Base-by-base conservation (phyloP, 2,113 vertebrate genomes). In the Oncorhynchus masou region DNA sequence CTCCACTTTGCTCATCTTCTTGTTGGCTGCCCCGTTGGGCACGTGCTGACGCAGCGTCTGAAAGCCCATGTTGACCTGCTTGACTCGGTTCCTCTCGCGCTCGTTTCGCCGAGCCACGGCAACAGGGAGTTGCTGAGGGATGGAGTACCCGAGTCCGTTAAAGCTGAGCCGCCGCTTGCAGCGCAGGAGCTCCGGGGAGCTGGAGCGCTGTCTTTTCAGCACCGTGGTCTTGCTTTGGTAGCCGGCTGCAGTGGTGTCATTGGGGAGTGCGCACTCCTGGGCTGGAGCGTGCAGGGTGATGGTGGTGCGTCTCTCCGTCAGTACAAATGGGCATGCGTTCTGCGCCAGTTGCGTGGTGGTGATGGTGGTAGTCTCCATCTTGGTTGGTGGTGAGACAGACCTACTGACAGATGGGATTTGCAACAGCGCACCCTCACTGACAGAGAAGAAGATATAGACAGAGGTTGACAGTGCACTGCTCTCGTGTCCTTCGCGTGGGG, bases 1-100 rank as follows among this genome's bases (percentile, higher is more conserved):
- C 92, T 99, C 97, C 89, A 97, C 97, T 68, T 99, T 99, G 91
- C 97, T 99, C 95, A 99, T 96, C 92, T 97, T 98, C 94, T 96
- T 98, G 93, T 94, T 97, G 81, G 97, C 95, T 22, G 95, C 94
- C 68, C 96, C 96, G 90, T 95, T 95, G 0, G 97, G 97, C 84
- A 99, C 97, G 80, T 97, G 97, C 88, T 99, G 95, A 65, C 96
- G 94, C 73, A 99, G 91, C 16, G 96, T 95, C 92, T 97, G 96
- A 92, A 99, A 99, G 34, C 97, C 97, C 96, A 97, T 90, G 92
- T 99, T 99, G 54, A 98, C 97, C 83, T 97, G 93, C 68, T 96
- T 95, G 83, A 99, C 97, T 71, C 97, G 96, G 93, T 98, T 98
- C 77, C 97, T 88, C 88, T 99, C 97, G 2, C 97, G 91, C 72